Percentiles rank a stretch among this genome's conserved stretches.
Evolutionary conservation across 2,797 vertebrate genomes (phyloP).

Genomic region (Labeo calbasu): DNA sequence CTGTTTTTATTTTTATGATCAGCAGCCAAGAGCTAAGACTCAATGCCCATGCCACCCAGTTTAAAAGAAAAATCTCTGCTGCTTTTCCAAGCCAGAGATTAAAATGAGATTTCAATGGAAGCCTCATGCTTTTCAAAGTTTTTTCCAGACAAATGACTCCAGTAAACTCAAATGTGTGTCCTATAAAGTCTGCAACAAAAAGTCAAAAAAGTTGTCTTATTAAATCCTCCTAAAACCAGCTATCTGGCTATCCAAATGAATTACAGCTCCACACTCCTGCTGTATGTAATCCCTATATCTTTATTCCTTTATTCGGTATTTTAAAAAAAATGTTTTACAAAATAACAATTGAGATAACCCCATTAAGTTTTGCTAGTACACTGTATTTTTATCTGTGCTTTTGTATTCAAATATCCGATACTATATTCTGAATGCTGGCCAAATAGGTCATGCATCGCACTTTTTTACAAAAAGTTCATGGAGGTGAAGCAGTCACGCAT

Average conservation of each 20-base stretch:
- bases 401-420: background rate
- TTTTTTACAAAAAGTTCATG: background rate
- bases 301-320: background rate
- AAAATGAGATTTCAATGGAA: background rate
- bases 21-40: background rate
- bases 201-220: no score
- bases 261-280: background rate
- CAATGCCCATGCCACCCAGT: background rate
- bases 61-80: background rate
- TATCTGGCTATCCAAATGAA: background rate
- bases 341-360: background rate
- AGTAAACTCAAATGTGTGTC: background rate
- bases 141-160: background rate
- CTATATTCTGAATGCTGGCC: background rate
- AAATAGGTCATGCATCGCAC: background rate
- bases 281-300: background rate
- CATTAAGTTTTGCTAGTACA: background rate
- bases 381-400: background rate
- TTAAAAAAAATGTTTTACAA: background rate
- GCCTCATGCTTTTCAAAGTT: background rate
- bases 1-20: slow-evolving; percentile 12
- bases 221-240: background rate
- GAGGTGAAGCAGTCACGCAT: background rate
- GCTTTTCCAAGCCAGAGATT: background rate
- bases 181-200: background rate